Base-by-base conservation (phyloP, 2,888 invertebrate genomes). In the Zaprionus bogoriensis region DNA sequence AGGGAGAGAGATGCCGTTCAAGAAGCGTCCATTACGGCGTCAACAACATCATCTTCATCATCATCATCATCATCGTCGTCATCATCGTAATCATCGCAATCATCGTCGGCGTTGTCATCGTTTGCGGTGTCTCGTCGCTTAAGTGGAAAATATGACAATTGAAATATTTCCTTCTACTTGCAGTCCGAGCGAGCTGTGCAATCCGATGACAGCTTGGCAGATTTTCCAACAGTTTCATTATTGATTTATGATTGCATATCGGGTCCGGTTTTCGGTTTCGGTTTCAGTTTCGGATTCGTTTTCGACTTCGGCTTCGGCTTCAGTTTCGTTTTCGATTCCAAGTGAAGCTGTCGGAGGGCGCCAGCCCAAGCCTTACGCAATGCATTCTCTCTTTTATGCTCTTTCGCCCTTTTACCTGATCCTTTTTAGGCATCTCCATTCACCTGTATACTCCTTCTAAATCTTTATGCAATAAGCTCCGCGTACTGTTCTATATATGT, bases 101-200 rank as follows among this genome's bases (percentile, higher is more conserved):
- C 3, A 32, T n/a, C 14, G n/a, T 25, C 14, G 12, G 25, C 20
- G 9, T 61, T 7, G 14, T 45, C 2, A 4, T 38, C 14, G 3
- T 47, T n/a, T 41, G 42, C 46, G 42, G 51, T 39, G 44, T 44
- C 36, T 27, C 19, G 30, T 25, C 20, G 39, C 23, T 30, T 53
- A 68, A 53, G 58, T 58, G 46, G 41, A 39, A 70, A 58, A 54
- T 70, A 54, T 74, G 63, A 74, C 69, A 55, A 74, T 36, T 68
- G 46, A 54, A 63, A 54, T 60, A 46, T 25, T 46, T 14, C 45
- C 45, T n/a, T 69, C 41, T 22, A 45, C 45, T 38, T 19, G 12
- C 17, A 23, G 22, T 32, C 17, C 14, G 27, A 57, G 41, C 30
- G n/a, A n/a, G n/a, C 32, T 52, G 30, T 47, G 60, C 51, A 67